A percentile compares a stretch with the other conserved stretches of the same genome.
These are phyloP conservation scores for Vidua macroura DNA, from an alignment of 2,113 vertebrate species.

Conservation along the genomic window DNA sequence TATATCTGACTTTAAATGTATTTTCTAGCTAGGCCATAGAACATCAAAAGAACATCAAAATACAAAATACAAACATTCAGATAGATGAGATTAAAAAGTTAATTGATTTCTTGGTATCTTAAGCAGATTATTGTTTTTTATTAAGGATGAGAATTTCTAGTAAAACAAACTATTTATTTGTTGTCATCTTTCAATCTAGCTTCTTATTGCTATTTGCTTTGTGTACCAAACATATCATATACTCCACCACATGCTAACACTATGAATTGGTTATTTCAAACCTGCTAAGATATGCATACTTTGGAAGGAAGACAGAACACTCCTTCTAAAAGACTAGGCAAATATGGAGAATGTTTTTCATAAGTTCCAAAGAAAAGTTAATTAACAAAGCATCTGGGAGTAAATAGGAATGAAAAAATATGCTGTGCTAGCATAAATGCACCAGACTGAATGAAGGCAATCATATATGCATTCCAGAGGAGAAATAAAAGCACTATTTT, in stretches of 20 bases:
- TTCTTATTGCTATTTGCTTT: not conserved
- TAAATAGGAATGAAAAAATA: not conserved
- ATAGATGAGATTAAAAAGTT: not conserved
- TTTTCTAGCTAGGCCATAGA: not conserved
- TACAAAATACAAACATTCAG: not conserved
- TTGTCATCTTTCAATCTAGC: not conserved
- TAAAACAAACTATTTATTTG: not conserved
- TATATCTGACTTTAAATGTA: not conserved
- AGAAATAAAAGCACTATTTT: not conserved
- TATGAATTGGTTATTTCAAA: not conserved
- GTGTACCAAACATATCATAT: not conserved
- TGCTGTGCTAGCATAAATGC: not conserved
- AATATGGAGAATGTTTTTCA: not conserved
- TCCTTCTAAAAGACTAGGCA: not conserved
- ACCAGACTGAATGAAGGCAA: not conserved
- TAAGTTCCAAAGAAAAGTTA: not conserved
- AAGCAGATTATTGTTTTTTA: not conserved
- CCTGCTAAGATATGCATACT: not conserved
- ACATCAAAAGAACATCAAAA: not conserved
- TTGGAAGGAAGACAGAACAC: not conserved
- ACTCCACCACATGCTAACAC: not conserved
- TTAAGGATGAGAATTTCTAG: not conserved
- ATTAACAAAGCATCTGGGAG: slow-evolving; percentile 30
- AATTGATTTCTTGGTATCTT: not conserved
- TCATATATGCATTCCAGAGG: not conserved